Percentiles rank a stretch among this genome's conserved stretches.
Conservation (phyloP, 1,140 invertebrate species). For the Magallana ariakensis region DNA sequence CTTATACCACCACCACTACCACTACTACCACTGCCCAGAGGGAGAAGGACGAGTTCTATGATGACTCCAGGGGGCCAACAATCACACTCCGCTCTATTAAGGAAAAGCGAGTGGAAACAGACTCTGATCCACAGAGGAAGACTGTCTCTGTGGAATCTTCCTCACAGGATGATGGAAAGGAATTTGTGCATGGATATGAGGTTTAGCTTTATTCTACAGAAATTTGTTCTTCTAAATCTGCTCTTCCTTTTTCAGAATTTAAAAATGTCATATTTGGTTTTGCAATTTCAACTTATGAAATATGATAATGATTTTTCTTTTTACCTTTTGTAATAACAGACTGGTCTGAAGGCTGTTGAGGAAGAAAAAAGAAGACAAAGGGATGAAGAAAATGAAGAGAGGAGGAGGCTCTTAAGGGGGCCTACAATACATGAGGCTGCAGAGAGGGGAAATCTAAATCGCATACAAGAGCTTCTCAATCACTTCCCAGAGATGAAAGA, state of each 20-base stretch:
- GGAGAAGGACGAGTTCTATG: slow-evolving; percentile 62
- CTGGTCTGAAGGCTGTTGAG: slow-evolving; percentile 65
- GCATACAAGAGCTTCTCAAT: slow-evolving; percentile 70
- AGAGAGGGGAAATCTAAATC: slow-evolving; percentile 67
- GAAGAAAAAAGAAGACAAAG: slow-evolving; percentile 63
- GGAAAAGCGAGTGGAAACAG: slow-evolving; percentile 32
- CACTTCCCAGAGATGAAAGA: slow-evolving; percentile 73
- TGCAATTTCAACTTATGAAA: neutral
- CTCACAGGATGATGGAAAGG: slow-evolving; percentile 39
- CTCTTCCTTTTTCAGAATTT: neutral
- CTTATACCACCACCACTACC: neutral
- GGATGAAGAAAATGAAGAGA: slow-evolving; percentile 60
- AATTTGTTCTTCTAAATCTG: too few relatives aligned
- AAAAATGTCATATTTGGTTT: neutral
- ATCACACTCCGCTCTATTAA: slow-evolving; percentile 54
- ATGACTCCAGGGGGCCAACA: slow-evolving; percentile 55
- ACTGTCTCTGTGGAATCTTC: slow-evolving; percentile 45
- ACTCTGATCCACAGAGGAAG: neutral
- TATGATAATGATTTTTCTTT: neutral
- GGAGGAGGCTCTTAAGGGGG: slow-evolving; percentile 63
- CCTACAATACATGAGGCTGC: slow-evolving; percentile 74
- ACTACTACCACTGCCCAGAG: slow-evolving; percentile 41
- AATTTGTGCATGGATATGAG: slow-evolving; percentile 57
- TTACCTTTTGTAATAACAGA: slow-evolving; percentile 52
- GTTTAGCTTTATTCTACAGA: neutral